Conservation (phyloP, 2,797 vertebrate species). For the Siniperca scherzeri region DNA sequence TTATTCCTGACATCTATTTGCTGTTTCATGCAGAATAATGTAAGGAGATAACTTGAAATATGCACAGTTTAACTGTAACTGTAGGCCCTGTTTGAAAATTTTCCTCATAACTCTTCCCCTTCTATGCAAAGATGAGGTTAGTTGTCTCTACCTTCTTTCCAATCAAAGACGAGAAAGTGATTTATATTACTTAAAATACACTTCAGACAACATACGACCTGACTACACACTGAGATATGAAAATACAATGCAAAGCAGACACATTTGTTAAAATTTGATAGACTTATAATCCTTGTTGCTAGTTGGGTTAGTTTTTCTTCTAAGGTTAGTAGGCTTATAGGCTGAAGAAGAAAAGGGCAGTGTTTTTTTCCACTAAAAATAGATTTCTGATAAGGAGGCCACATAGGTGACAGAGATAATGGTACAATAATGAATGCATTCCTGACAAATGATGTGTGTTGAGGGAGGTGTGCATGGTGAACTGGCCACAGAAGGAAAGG, state of each 20-base stretch:
- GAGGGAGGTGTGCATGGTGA: slow-evolving; percentile 14
- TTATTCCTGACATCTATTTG: slow-evolving; percentile 1
- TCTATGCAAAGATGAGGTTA: background rate
- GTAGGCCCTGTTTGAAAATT: background rate
- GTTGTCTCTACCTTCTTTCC: background rate
- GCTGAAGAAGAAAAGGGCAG: slow-evolving; percentile 19
- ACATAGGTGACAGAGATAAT: slow-evolving; percentile 63
- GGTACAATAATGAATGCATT: slow-evolving; percentile 72
- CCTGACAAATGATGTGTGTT: slow-evolving; percentile 50
- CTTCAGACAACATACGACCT: background rate
- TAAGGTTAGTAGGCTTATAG: slow-evolving; percentile 43
- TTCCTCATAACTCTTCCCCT: background rate
- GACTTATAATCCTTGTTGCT: slow-evolving; percentile 7
- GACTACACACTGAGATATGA: slow-evolving; percentile 3
- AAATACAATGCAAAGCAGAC: background rate
- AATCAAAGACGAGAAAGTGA: slow-evolving; percentile 10
- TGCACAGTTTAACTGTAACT: background rate
- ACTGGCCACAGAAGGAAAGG: slow-evolving; percentile 9
- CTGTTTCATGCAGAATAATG: background rate
- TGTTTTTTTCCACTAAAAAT: slow-evolving; percentile 53
- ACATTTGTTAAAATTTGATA: slow-evolving; percentile 32
- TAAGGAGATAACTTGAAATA: background rate
- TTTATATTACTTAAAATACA: slow-evolving; percentile 1
- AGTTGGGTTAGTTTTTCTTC: slow-evolving; percentile 4
- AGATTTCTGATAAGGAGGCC: slow-evolving; percentile 73